Base-by-base conservation (phyloP, 2,797 vertebrate species). In the Ficedula albicollis region DNA sequence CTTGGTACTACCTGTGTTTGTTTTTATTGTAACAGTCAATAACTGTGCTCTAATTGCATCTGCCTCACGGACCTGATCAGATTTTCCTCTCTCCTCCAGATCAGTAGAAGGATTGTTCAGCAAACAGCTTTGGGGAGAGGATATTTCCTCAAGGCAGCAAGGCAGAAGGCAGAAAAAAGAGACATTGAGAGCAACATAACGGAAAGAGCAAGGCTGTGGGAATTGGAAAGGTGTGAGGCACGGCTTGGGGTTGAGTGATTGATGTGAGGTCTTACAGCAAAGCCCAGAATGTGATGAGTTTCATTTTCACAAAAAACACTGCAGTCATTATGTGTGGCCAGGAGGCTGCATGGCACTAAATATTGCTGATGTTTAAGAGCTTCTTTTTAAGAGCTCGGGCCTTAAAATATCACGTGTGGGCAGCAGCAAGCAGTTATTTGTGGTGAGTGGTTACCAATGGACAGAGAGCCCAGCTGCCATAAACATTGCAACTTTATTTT, bases 291-390 rank as follows among this genome's bases (percentile, higher is more conserved):
- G 78, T 2, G 85, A 95, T 83, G 95, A 90, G 87, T 91, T 97
- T 85, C 94, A 92, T 94, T 95, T 97, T 96, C 95, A 94, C 86
- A 66, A 84, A 94, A 92, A 94, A 96, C 93, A 96, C 49, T 91
- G 80, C 78, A 89, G 75, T 43, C 95, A 82, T 93, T 96, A 90
- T 96, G 87, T 59, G 91, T 82, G 85, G 87, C 87, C 92, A 92
- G 89, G 26, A 91, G 60, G 80, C 80, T 82, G 91, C 13, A 54
- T 39, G 2, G 73, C 90, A 88, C 85, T 94, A 97, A 95, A 96
- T 95, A 95, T 91, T 89, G 79, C 87, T 66, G 84, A 91, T 67
- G 82, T 79, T 90, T 81, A 90, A 84, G 84, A 90, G 89, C 91
- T 91, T 34, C 89, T 89, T 93, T 96, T 95, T 92, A 77, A 96